Conservation (phyloP, 2,797 vertebrate genomes). For the Etheostoma perlongum region DNA sequence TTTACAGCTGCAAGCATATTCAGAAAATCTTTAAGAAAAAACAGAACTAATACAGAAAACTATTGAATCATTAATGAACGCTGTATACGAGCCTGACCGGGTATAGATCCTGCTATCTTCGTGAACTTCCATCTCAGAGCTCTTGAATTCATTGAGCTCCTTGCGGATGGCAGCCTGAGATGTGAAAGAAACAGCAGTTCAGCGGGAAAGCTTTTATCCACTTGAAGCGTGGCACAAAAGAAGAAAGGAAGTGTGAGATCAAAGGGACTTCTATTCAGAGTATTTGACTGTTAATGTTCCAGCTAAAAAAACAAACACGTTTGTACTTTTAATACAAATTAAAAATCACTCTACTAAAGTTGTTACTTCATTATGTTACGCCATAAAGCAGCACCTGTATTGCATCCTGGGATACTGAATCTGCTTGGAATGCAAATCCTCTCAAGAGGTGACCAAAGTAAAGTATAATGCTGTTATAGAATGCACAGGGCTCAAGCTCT, state of each 20-base stretch:
- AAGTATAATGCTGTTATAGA: conserved; percentile 9
- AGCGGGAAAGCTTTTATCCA: conserved; percentile 9
- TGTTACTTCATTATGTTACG: background rate
- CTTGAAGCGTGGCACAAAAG: conserved; percentile 8
- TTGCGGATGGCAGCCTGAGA: conserved; percentile 96
- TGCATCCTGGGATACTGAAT: conserved; percentile 49
- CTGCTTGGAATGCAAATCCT: conserved; percentile 65
- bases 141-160: conserved; percentile 98
- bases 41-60: conserved; percentile 11
- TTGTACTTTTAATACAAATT: background rate
- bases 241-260: conserved; percentile 5
- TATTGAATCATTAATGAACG: conserved; percentile 41
- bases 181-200: conserved; percentile 34
- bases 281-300: background rate
- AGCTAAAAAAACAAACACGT: background rate
- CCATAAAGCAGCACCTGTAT: conserved; percentile 8
- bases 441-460: conserved; percentile 9
- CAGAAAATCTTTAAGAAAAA: background rate
- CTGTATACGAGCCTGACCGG: conserved; percentile 80
- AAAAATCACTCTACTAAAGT: background rate
- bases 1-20: background rate
- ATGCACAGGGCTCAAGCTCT: background rate
- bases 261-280: conserved; percentile 6
- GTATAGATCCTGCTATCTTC: conserved; percentile 96
- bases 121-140: conserved; percentile 97